phyloP scores from a whole-genome alignment of 2,113 vertebrate genomes.

The Arizona elegans region DNA sequence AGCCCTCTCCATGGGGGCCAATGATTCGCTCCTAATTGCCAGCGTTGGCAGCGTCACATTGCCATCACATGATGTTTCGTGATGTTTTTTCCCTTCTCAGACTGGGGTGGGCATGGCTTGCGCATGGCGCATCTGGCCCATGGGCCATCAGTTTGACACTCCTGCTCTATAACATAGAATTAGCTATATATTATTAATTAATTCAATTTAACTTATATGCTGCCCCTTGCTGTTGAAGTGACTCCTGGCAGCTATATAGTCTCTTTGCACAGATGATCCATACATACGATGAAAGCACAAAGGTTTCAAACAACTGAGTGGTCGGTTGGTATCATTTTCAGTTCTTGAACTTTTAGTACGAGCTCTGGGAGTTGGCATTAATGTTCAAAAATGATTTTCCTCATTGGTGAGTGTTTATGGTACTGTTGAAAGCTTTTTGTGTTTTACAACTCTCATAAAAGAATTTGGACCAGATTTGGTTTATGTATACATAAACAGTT shows the following conservation, averaged over 20 bases:
- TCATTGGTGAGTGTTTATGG: neutral
- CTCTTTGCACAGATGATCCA: neutral
- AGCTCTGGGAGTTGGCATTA: neutral
- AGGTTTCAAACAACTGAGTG: neutral
- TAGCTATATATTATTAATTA: neutral
- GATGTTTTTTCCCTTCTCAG: no score
- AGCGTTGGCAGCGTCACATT: no score
- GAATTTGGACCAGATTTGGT: constrained; percentile 13
- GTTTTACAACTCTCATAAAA: constrained; percentile 5
- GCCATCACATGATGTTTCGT: no score
- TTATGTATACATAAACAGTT: neutral
- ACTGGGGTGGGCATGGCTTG: no score
- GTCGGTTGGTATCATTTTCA: neutral
- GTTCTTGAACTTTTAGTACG: neutral
- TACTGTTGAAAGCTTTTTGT: neutral
- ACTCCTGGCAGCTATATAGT: neutral
- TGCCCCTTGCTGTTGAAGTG: neutral
- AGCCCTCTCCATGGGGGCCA: no score
- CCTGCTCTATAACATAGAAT: neutral
- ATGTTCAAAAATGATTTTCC: neutral
- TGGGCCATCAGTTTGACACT: no score
- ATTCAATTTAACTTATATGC: neutral
- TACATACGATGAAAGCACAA: neutral
- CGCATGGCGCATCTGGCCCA: no score
- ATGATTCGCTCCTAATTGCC: no score